A percentile compares a stretch with the other conserved stretches of the same genome.
Conservation (phyloP, 2,113 vertebrate genomes). For the Calidris pugnax region DNA sequence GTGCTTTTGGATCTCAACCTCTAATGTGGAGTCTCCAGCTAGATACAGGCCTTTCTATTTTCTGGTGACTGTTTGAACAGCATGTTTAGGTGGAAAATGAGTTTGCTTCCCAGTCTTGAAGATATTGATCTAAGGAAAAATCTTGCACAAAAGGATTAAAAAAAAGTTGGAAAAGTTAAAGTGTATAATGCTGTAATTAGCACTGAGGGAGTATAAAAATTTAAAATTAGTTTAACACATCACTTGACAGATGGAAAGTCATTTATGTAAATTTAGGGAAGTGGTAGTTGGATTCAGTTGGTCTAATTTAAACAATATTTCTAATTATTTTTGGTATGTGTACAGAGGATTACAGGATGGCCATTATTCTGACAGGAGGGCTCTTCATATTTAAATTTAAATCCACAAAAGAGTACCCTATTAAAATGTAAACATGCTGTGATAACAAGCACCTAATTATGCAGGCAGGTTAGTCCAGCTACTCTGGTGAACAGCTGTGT, state of each 20-base stretch:
- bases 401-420: neutral
- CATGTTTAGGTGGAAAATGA: neutral
- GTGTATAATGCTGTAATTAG: constrained; percentile 25
- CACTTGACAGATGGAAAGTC: constrained; percentile 47
- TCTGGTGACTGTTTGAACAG: neutral
- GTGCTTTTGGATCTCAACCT: neutral
- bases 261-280: constrained; percentile 56
- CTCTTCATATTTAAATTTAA: constrained; percentile 40
- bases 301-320: constrained; percentile 45
- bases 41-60: neutral
- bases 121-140: neutral
- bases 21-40: neutral
- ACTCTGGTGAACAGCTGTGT: neutral
- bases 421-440: constrained; percentile 44
- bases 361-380: constrained; percentile 22
- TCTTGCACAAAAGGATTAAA: neutral
- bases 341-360: constrained; percentile 14
- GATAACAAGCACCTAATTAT: constrained; percentile 33
- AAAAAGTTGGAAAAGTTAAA: neutral
- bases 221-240: constrained; percentile 43
- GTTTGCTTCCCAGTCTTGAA: neutral
- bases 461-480: neutral
- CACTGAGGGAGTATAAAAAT: constrained; percentile 8
- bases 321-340: constrained; percentile 3
- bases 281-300: constrained; percentile 46